Conservation (phyloP, 1,140 invertebrate species). For the Apis florea region DNA sequence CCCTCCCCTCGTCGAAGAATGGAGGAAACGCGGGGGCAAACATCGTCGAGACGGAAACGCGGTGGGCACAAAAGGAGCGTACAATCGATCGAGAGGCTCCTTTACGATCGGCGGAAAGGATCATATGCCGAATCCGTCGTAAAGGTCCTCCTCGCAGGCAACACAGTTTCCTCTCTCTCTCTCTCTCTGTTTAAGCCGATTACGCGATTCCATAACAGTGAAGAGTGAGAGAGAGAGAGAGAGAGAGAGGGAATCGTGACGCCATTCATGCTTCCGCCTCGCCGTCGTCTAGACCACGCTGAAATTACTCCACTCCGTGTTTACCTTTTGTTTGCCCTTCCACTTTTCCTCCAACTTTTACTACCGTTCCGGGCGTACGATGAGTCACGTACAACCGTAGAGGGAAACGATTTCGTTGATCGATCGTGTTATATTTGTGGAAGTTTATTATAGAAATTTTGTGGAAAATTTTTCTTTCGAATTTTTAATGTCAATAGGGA, state of each 20-base stretch:
- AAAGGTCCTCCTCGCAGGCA: constrained; percentile 38
- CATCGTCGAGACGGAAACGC: constrained; percentile 3
- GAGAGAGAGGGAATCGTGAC: constrained; percentile 34
- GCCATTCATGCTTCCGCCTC: constrained; percentile 14
- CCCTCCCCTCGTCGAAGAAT: not conserved
- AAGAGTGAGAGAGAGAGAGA: constrained; percentile 20
- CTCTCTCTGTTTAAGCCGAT: constrained; percentile 32
- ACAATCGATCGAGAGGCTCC: constrained; percentile 54
- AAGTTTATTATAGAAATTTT: too few species aligned
- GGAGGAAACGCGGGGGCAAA: not conserved
- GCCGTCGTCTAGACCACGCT: not conserved
- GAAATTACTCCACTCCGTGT: constrained; percentile 3
- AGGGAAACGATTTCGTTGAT: too few species aligned
- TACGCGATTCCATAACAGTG: constrained; percentile 52
- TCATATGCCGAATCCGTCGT: constrained; percentile 61
- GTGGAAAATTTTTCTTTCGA: too few species aligned
- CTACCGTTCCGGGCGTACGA: not conserved
- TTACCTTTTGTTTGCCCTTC: not conserved
- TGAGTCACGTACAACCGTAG: too few species aligned
- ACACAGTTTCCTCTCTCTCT: constrained; percentile 37
- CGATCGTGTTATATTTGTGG: too few species aligned
- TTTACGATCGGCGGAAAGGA: constrained; percentile 62
- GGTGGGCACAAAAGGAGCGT: not conserved
- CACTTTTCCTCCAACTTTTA: not conserved
- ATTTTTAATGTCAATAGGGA: too few species aligned